phyloP scores from a whole-genome alignment of 2,797 vertebrate genomes.

The Sebastolobus alascanus region DNA sequence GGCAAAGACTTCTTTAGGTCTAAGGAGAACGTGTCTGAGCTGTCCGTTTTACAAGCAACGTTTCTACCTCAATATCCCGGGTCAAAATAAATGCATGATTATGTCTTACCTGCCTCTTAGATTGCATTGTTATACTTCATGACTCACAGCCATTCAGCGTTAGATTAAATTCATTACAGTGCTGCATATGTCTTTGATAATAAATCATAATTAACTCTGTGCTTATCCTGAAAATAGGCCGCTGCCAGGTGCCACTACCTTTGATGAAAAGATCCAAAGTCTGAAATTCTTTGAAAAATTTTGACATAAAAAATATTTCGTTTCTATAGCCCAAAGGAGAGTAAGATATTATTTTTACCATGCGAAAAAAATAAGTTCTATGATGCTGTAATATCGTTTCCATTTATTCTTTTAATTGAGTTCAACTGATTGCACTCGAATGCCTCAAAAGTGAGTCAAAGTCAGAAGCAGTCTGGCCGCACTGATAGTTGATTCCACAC shows the following conservation, averaged over 20 bases:
- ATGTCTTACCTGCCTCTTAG: background rate
- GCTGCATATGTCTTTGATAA: slow-evolving; percentile 30
- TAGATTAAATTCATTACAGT: slow-evolving; percentile 26
- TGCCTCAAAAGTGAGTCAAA: slow-evolving; percentile 57
- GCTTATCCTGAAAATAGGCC: slow-evolving; percentile 20
- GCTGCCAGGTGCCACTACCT: slow-evolving; percentile 23
- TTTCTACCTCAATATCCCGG: background rate
- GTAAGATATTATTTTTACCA: slow-evolving; percentile 25
- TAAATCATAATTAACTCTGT: slow-evolving; percentile 55
- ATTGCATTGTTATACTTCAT: slow-evolving; percentile 7
- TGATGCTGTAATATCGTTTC: slow-evolving; percentile 31
- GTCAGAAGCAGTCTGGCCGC: slow-evolving; percentile 38
- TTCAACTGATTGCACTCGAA: slow-evolving; percentile 52
- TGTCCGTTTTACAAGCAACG: slow-evolving; percentile 45
- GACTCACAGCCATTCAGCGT: slow-evolving; percentile 17
- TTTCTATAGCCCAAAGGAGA: slow-evolving; percentile 13
- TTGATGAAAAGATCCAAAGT: slow-evolving; percentile 30
- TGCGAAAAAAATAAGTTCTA: slow-evolving; percentile 14
- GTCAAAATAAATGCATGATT: slow-evolving; percentile 20
- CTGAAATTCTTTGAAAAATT: slow-evolving; percentile 14
- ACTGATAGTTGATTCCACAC: slow-evolving; percentile 54
- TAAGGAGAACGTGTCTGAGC: slow-evolving; percentile 29
- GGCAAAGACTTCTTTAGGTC: slow-evolving; percentile 31
- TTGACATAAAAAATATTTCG: background rate
- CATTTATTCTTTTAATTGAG: slow-evolving; percentile 65